Evolutionary conservation across 2,888 invertebrate species (phyloP).

Genomic region (Agrotis puta): DNA sequence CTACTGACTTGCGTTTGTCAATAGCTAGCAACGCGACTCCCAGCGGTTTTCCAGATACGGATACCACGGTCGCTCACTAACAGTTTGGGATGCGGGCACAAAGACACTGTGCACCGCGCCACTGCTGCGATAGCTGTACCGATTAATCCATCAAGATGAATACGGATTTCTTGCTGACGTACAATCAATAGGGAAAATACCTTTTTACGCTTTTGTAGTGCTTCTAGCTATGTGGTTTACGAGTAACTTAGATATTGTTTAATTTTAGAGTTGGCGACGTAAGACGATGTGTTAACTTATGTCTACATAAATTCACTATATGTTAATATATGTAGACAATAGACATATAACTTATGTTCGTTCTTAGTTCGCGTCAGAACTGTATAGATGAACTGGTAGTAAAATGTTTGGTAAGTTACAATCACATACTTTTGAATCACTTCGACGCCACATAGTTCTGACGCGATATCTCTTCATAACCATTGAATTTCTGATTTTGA

Average conservation of each 20-base stretch:
- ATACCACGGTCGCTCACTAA: constrained; percentile 33
- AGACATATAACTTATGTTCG: too few relatives aligned
- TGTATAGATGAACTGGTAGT: too few relatives aligned
- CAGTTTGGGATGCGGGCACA: constrained; percentile 7
- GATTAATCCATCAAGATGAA: constrained; percentile 31
- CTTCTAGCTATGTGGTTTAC: constrained; percentile 13
- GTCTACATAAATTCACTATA: too few relatives aligned
- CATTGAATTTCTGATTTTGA: too few relatives aligned
- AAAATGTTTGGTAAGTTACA: too few relatives aligned
- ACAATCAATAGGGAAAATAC: constrained; percentile 39
- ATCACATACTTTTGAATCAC: too few relatives aligned
- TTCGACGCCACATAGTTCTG: too few relatives aligned
- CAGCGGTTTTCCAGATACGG: constrained; percentile 48
- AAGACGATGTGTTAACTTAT: constrained; percentile 2
- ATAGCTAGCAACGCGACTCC: constrained; percentile 28
- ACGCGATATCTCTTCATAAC: too few relatives aligned
- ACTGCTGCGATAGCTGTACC: neutral
- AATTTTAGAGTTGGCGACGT: neutral
- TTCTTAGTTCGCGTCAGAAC: too few relatives aligned
- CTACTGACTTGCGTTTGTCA: constrained; percentile 67
- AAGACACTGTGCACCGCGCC: constrained; percentile 1
- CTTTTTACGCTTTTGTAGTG: constrained; percentile 16
- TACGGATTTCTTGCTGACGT: constrained; percentile 2
- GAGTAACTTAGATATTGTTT: neutral
- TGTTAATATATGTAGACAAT: too few relatives aligned